These are phyloP conservation scores for Hyposoter didymator DNA, from an alignment of 2,888 invertebrate genomes.

Conservation along the genomic window DNA sequence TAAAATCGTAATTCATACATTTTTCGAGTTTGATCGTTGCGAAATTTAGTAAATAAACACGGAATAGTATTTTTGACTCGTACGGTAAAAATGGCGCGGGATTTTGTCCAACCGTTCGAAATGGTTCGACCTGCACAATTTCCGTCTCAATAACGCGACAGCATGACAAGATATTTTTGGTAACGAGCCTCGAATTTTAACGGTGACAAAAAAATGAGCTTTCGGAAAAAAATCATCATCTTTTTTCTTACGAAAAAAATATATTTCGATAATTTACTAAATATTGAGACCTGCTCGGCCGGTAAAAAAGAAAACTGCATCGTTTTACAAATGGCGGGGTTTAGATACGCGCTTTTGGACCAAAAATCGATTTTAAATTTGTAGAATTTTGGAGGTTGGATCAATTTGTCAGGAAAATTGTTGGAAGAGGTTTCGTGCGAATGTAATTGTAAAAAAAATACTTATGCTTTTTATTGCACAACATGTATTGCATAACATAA, in stretches of 20 bases:
- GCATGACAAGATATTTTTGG: neutral
- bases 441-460: conserved; percentile 5
- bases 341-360: neutral
- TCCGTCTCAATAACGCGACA: neutral
- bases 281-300: neutral
- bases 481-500: conserved; percentile 48
- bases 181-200: neutral
- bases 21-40: neutral
- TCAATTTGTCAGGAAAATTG: neutral
- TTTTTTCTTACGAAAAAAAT: neutral
- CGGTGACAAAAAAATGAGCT: neutral
- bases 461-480: conserved; percentile 52
- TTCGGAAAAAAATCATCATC: no score
- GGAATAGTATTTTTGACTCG: conserved; percentile 1
- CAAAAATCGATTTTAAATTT: neutral
- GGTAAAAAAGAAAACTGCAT: neutral
- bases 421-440: neutral
- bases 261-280: neutral
- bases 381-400: neutral
- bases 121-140: neutral
- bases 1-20: neutral
- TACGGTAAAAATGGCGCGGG: neutral
- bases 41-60: neutral
- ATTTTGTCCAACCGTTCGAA: neutral
- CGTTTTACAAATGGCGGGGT: neutral